A percentile compares a stretch with the other conserved stretches of the same genome.
Conservation (phyloP, 2,797 vertebrate species). For the Moxostoma hubbsi region DNA sequence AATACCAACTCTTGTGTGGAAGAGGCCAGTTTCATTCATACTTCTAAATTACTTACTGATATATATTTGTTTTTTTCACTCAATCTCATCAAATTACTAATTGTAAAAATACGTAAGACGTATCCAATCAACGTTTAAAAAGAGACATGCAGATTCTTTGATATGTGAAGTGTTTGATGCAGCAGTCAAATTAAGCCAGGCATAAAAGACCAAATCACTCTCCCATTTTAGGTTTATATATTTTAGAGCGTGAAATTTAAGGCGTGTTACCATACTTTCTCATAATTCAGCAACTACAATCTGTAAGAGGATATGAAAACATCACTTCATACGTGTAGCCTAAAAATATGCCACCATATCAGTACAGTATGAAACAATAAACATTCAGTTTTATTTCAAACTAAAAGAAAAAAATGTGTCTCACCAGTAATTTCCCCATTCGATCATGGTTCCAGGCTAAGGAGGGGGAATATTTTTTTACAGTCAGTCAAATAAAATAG, state of each 20-base stretch:
- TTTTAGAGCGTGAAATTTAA: conserved; percentile 1
- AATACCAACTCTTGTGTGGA: too few species aligned
- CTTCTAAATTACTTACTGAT: too few species aligned
- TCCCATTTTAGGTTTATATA: not conserved
- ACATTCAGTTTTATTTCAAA: not conserved
- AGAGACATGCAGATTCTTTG: not conserved
- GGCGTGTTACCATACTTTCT: conserved; percentile 60
- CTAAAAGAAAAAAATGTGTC: conserved; percentile 19
- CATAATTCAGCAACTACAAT: conserved; percentile 68
- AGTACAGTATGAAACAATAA: not conserved
- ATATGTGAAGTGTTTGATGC: not conserved
- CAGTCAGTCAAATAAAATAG: not conserved
- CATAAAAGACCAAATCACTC: not conserved
- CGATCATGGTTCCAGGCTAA: conserved; percentile 97
- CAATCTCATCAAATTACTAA: too few species aligned
- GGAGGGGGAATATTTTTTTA: conserved; percentile 61
- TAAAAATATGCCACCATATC: too few species aligned
- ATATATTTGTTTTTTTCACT: too few species aligned
- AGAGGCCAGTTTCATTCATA: too few species aligned
- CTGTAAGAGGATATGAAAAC: conserved; percentile 71
- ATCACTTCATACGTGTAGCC: not conserved
- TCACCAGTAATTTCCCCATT: conserved; percentile 99
- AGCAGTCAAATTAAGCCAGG: not conserved
- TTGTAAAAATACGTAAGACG: not conserved
- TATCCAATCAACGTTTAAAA: not conserved